A percentile compares a stretch with the other conserved stretches of the same genome.
Evolutionary conservation across 2,113 vertebrate species (phyloP).

Genomic region (Bungarus multicinctus): DNA sequence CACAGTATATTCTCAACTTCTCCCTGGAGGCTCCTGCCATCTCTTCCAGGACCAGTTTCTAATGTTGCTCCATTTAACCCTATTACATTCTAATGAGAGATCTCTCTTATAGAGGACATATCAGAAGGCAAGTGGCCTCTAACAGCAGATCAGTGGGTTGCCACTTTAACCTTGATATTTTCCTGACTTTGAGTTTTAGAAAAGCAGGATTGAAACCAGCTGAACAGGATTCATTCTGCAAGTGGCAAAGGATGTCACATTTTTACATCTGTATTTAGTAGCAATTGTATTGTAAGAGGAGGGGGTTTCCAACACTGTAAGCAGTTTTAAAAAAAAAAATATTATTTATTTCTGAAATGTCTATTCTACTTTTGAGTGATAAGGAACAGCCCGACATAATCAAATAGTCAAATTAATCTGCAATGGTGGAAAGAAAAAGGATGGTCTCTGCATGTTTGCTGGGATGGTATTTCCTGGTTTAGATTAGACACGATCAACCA

Average conservation of each 20-base stretch:
- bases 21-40: constrained; percentile 3
- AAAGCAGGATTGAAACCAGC: neutral
- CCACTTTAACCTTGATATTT: constrained; percentile 12
- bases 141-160: neutral
- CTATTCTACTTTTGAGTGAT: neutral
- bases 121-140: neutral
- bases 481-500: neutral
- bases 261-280: neutral
- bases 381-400: neutral
- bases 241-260: neutral
- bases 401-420: neutral
- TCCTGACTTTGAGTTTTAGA: neutral
- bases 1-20: constrained; percentile 6
- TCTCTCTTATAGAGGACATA: neutral
- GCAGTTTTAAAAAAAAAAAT: neutral
- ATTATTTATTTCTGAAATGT: neutral
- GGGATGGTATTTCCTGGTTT: neutral
- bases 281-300: neutral
- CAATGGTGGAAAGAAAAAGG: neutral
- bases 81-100: constrained; percentile 18
- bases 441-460: neutral
- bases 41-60: constrained; percentile 24
- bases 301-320: neutral
- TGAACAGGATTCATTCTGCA: neutral
- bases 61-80: constrained; percentile 23